Evolutionary conservation across 2,888 invertebrate species (phyloP).

Genomic region (Cerceris ruficornis): DNA sequence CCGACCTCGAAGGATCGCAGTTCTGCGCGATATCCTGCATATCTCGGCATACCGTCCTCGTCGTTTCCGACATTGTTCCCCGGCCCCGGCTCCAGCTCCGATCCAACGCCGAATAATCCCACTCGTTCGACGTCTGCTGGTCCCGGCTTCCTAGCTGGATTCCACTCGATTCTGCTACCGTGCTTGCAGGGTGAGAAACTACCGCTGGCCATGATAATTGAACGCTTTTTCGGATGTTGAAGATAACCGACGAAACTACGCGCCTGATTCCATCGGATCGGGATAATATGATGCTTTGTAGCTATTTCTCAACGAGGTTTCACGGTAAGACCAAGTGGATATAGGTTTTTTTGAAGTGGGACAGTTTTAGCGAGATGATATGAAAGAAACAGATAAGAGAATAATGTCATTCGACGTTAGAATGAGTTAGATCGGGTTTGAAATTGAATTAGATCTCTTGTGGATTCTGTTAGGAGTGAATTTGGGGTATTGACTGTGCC

Average conservation of each 20-base stretch:
- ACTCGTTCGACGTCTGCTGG: constrained; percentile 71
- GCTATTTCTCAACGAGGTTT: too few relatives aligned
- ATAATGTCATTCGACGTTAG: too few relatives aligned
- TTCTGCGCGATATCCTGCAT: constrained; percentile 74
- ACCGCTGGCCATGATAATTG: constrained; percentile 53
- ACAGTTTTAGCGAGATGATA: too few relatives aligned
- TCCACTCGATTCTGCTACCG: constrained; percentile 68
- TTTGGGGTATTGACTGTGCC: too few relatives aligned
- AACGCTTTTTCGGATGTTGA: constrained; percentile 39
- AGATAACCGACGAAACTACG: background rate
- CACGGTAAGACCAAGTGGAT: too few relatives aligned
- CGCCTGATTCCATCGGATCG: background rate
- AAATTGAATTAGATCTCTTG: too few relatives aligned
- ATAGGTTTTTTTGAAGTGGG: too few relatives aligned
- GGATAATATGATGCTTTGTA: background rate
- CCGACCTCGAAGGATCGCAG: constrained; percentile 69
- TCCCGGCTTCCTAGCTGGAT: constrained; percentile 68
- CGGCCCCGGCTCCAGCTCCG: constrained; percentile 59
- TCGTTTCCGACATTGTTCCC: constrained; percentile 75
- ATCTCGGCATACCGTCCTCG: constrained; percentile 76
- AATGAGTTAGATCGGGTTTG: too few relatives aligned
- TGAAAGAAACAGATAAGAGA: too few relatives aligned
- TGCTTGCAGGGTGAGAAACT: constrained; percentile 62
- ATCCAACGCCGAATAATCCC: constrained; percentile 66
- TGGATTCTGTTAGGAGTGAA: too few relatives aligned